Evolutionary conservation across 2,888 invertebrate genomes (phyloP), one percentile per base, ranked within the genome.

Genomic region (Meta bourneti): DNA sequence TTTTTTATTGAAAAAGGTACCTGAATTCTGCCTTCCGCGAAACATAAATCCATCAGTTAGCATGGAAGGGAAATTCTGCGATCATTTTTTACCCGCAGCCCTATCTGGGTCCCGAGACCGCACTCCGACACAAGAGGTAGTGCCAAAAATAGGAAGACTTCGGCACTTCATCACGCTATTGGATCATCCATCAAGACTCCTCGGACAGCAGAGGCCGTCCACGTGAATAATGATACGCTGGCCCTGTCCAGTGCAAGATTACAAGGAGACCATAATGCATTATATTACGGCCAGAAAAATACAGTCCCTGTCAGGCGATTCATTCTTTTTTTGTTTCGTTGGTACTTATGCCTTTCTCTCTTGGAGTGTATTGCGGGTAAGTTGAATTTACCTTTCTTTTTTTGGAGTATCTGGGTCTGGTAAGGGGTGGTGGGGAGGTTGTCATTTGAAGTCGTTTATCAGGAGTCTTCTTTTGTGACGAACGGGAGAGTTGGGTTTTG

Each of bases 161-260:
- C 71, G 86, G 72, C 78, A 78, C 82, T 91, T 87, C 91, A 91
- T 87, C 91, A 91, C 87, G 91, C 78, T 61, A 83, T 82, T 61
- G 70, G 91, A 48, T 51, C 91, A 91, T 91, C 91, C 70, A 91
- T 91, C 91, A 91, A 77, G 54, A 13, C n/a, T 48, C 82, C 87
- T 52, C 19, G 85, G 80, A 80, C 81, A 81, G 88, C 20, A 75
- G 74, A 77, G 88, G 52, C 75, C 49, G 48, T 54, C 75, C 72
- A 85, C 85, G 54, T 91, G 91, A 91, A 86, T 87, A 87, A 91
- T 91, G 91, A 83, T 54, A n/a, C 79, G 54, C 71, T 79, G 89
- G 71, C 89, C 89, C 89, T 90, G 89, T 90, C 89, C 89, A 54
- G 78, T 19, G 71, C 74, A 19, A 83, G 91, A 91, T 91, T 87